Percentiles rank a stretch among this genome's conserved stretches.
Evolutionary conservation across 1,140 invertebrate genomes (phyloP).

Genomic region (Bombus sylvicola): DNA sequence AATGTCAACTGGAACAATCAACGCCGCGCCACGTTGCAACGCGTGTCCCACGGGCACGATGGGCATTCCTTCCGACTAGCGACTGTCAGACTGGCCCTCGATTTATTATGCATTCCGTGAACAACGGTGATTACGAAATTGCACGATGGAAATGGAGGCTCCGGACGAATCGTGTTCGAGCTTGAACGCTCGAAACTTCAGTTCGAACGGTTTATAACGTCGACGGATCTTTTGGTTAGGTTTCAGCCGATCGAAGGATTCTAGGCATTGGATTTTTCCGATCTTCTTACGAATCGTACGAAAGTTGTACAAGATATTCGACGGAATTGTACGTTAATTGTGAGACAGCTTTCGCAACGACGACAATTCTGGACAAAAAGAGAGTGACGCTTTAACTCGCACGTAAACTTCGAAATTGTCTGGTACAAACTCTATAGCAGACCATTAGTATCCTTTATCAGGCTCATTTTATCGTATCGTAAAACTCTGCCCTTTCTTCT

Average conservation of each 20-base stretch:
- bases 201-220: not conserved
- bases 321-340: too few relatives aligned
- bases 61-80: slow-evolving; percentile 34
- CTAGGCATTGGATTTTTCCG: too few relatives aligned
- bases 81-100: slow-evolving; percentile 14
- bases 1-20: slow-evolving; percentile 76
- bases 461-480: not conserved
- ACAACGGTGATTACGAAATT: slow-evolving; percentile 46
- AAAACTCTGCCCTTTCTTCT: not conserved
- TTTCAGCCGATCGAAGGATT: not conserved
- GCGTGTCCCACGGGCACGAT: slow-evolving; percentile 42
- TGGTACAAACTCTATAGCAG: not conserved
- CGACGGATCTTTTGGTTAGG: not conserved
- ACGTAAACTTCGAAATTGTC: not conserved
- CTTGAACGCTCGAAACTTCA: not conserved
- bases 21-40: slow-evolving; percentile 44
- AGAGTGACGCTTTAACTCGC: not conserved
- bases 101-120: slow-evolving; percentile 53
- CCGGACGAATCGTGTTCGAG: not conserved
- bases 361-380: too few relatives aligned
- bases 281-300: not conserved
- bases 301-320: too few relatives aligned
- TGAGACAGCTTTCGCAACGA: not conserved
- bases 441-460: not conserved
- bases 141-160: slow-evolving; percentile 8